phyloP scores from a whole-genome alignment of 2,113 vertebrate species.

The Malurus cyaneus region DNA sequence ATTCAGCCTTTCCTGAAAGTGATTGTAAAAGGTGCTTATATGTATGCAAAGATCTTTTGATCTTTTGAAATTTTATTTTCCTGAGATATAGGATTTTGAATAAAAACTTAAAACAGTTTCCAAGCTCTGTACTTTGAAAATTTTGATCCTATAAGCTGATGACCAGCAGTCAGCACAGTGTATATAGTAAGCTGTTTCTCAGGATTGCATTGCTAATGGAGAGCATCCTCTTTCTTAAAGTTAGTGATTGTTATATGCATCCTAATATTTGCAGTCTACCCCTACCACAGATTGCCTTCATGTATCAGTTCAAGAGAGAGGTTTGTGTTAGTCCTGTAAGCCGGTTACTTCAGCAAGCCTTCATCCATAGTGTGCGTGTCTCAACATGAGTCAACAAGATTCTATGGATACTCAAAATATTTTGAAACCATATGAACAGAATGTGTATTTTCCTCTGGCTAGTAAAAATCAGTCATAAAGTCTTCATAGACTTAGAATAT shows the following conservation, averaged over 20 bases:
- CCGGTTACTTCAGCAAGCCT: background rate
- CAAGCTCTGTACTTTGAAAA: background rate
- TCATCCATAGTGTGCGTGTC: background rate
- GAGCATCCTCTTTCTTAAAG: background rate
- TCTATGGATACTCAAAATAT: slow-evolving; percentile 70
- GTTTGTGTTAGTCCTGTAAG: background rate
- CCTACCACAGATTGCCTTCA: background rate
- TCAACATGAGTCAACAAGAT: slow-evolving; percentile 19
- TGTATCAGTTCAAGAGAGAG: background rate
- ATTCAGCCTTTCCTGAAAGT: background rate
- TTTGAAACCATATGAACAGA: slow-evolving; percentile 66
- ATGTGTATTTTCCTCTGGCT: slow-evolving; percentile 49
- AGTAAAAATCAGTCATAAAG: slow-evolving; percentile 44
- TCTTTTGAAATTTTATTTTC: background rate
- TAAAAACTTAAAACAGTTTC: background rate
- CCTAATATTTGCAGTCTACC: background rate
- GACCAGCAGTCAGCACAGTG: background rate
- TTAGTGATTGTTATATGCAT: background rate
- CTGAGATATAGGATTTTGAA: background rate
- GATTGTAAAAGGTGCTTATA: background rate
- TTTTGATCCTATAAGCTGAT: background rate
- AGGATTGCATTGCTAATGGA: background rate
- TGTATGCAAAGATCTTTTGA: background rate
- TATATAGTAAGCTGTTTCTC: background rate
- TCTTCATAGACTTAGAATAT: slow-evolving; percentile 12